phyloP scores from a whole-genome alignment of 2,113 vertebrate species.

The Monopterus albus region DNA sequence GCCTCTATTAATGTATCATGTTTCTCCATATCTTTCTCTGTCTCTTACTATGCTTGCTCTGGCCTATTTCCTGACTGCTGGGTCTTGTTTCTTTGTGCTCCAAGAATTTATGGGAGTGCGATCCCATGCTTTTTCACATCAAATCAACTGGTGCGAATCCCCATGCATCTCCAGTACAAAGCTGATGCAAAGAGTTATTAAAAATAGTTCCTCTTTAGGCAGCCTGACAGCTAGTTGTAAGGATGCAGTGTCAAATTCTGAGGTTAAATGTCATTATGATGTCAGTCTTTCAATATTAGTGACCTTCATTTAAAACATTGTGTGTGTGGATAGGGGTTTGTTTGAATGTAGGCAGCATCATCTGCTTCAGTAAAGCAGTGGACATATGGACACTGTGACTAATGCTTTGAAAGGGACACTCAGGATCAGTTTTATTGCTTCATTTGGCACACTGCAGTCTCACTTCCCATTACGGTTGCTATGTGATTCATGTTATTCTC shows the following conservation, averaged over 20 bases:
- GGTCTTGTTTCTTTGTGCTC: slow-evolving; percentile 7
- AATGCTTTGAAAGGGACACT: slow-evolving; percentile 69
- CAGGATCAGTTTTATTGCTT: slow-evolving; percentile 74
- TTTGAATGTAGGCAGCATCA: slow-evolving; percentile 38
- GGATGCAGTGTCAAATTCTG: not conserved
- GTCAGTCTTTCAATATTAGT: slow-evolving; percentile 12
- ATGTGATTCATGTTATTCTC: slow-evolving; percentile 72
- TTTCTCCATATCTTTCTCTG: not conserved
- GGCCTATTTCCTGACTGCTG: not conserved
- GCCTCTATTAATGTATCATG: not conserved
- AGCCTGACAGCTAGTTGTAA: not conserved
- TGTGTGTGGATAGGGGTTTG: slow-evolving; percentile 48
- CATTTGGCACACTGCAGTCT: slow-evolving; percentile 64
- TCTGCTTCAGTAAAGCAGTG: slow-evolving; percentile 57
- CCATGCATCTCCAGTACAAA: not conserved
- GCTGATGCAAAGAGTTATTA: slow-evolving; percentile 7
- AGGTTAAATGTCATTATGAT: slow-evolving; percentile 15
- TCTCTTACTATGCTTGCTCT: slow-evolving; percentile 1
- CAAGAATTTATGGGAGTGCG: not conserved
- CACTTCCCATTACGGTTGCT: slow-evolving; percentile 58
- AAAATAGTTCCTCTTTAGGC: not conserved
- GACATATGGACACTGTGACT: slow-evolving; percentile 65
- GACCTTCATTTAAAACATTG: slow-evolving; percentile 49
- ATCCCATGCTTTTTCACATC: slow-evolving; percentile 23
- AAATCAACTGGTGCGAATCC: not conserved